These are phyloP conservation scores for Megamerina dolium DNA, from an alignment of 2,888 invertebrate genomes.

Conservation along the genomic window DNA sequence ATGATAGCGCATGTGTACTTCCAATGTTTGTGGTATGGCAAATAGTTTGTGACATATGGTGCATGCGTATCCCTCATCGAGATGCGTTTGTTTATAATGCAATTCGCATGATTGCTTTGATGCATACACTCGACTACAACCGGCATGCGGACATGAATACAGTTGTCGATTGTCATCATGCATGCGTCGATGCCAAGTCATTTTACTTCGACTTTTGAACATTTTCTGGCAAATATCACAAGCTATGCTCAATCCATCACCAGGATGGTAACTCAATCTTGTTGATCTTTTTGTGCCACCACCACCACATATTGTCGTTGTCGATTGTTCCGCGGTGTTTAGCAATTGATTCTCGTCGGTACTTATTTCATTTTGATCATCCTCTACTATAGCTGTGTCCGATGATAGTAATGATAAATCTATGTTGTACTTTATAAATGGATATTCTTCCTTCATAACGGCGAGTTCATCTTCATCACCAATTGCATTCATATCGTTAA, in stretches of 20 bases:
- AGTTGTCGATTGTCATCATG: conserved; percentile 15
- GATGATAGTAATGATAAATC: too few relatives aligned
- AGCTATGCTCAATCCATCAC: too few relatives aligned
- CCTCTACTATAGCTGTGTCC: too few relatives aligned
- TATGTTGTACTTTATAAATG: too few relatives aligned
- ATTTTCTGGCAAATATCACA: conserved; percentile 16
- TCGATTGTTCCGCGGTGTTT: too few relatives aligned
- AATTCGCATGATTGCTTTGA: conserved; percentile 17
- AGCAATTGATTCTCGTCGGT: too few relatives aligned
- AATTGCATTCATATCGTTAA: too few relatives aligned
- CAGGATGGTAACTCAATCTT: not conserved
- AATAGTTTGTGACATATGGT: conserved; percentile 15
- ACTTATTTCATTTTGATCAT: too few relatives aligned
- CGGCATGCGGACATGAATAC: conserved; percentile 10
- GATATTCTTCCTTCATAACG: too few relatives aligned
- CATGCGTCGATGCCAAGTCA: conserved; percentile 16
- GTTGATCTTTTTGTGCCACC: too few relatives aligned
- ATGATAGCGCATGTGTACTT: conserved; percentile 21
- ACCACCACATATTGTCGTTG: too few relatives aligned
- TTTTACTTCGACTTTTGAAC: conserved; percentile 13
- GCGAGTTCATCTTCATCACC: too few relatives aligned
- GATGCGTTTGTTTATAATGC: conserved; percentile 16
- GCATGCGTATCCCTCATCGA: conserved; percentile 13
- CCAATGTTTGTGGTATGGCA: conserved; percentile 13
- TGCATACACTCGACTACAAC: conserved; percentile 17